phyloP scores from a whole-genome alignment of 2,888 invertebrate genomes.

The Thera britannica region DNA sequence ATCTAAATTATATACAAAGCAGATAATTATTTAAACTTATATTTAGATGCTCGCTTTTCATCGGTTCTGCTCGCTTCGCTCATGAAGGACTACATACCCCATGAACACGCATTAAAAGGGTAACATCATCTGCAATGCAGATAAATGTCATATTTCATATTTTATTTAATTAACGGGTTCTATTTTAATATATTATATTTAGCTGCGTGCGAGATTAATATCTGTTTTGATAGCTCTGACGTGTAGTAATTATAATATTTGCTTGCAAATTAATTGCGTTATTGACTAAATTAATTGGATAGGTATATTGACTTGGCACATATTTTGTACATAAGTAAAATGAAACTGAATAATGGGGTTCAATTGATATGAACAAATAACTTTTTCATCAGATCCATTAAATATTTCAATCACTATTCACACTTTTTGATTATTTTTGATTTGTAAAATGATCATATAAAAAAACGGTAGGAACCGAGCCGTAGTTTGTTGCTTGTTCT shows the following conservation, averaged over 20 bases:
- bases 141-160: slow-evolving; percentile 62
- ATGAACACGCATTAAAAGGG: slow-evolving; percentile 56
- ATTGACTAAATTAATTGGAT: neutral
- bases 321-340: neutral
- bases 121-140: slow-evolving; percentile 67
- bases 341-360: too few species aligned
- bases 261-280: neutral
- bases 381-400: too few species aligned
- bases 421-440: too few species aligned
- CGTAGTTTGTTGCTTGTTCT: too few species aligned
- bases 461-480: too few species aligned
- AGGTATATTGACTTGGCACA: neutral
- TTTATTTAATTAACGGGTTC: slow-evolving; percentile 57
- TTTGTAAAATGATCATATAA: too few species aligned
- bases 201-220: slow-evolving; percentile 5
- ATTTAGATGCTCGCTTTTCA: too few species aligned
- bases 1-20: too few species aligned
- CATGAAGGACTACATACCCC: slow-evolving; percentile 26
- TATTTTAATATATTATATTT: slow-evolving; percentile 39
- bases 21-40: too few species aligned
- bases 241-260: neutral
- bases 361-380: too few species aligned
- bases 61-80: slow-evolving; percentile 30
- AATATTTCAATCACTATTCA: too few species aligned
- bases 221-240: neutral